Conservation (phyloP, 2,888 invertebrate genomes). For the Agrochola macilenta region DNA sequence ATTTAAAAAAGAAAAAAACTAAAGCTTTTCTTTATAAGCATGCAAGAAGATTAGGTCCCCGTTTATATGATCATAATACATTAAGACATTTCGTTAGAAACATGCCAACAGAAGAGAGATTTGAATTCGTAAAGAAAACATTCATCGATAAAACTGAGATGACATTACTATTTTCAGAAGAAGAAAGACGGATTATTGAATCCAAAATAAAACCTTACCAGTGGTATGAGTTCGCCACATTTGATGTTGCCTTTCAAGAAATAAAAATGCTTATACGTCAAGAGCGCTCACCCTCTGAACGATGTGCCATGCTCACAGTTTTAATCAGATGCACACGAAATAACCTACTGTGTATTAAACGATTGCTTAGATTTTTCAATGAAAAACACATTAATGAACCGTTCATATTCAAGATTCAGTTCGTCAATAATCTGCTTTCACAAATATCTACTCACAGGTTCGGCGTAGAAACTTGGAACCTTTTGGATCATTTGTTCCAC, state of each 20-base stretch:
- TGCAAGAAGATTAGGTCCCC: conserved; percentile 61
- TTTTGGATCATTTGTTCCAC: too few relatives aligned
- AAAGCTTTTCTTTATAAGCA: conserved; percentile 47
- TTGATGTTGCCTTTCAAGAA: conserved; percentile 75
- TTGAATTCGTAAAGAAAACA: conserved; percentile 76
- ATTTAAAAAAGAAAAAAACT: too few relatives aligned
- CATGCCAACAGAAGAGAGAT: conserved; percentile 75
- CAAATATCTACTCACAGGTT: too few relatives aligned
- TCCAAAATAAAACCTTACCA: conserved; percentile 65
- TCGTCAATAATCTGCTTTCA: too few relatives aligned
- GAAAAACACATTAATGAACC: too few relatives aligned
- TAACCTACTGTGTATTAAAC: too few relatives aligned
- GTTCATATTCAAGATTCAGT: too few relatives aligned
- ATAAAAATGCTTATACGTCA: conserved; percentile 75
- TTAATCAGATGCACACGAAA: too few relatives aligned
- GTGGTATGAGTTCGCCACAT: conserved; percentile 80
- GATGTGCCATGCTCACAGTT: too few relatives aligned
- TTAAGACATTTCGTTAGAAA: conserved; percentile 76
- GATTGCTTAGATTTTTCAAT: too few relatives aligned
- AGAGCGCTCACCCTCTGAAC: conserved; percentile 71
- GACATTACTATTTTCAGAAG: neutral
- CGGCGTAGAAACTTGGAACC: too few relatives aligned
- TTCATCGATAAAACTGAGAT: conserved; percentile 72
- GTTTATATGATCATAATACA: conserved; percentile 62
- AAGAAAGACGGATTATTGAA: neutral